A percentile compares a stretch with the other conserved stretches of the same genome.
phyloP scores from a whole-genome alignment of 2,113 vertebrate species.

The Cyanoderma ruficeps region DNA sequence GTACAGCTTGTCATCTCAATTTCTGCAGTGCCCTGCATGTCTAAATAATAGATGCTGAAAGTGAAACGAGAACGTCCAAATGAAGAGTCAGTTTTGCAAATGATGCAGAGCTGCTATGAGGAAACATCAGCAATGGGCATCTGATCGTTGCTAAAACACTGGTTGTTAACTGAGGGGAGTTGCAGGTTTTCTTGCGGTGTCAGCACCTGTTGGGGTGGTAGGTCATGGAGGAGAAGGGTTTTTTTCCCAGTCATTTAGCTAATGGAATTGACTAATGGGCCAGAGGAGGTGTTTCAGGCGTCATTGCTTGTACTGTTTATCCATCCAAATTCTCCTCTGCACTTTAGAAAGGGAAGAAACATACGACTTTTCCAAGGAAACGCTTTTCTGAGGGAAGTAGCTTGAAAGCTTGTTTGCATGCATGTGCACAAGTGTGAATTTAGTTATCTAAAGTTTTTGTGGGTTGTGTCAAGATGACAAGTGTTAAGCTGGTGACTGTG shows the following conservation, averaged over 20 bases:
- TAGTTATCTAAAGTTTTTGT: background rate
- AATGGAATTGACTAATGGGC: constrained; percentile 52
- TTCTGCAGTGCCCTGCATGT: background rate
- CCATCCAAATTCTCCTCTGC: background rate
- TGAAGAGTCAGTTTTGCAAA: constrained; percentile 2
- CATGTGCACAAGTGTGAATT: background rate
- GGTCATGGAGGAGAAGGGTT: background rate
- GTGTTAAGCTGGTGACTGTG: background rate
- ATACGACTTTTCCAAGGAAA: too few species aligned
- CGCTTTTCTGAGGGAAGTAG: background rate
- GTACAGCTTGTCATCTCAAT: background rate
- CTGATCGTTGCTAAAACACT: background rate
- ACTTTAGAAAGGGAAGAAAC: background rate
- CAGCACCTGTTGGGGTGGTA: background rate
- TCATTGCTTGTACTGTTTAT: background rate
- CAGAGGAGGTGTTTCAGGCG: background rate
- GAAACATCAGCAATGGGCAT: background rate
- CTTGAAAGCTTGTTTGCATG: background rate
- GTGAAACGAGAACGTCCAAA: constrained; percentile 6
- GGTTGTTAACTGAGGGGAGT: constrained; percentile 24
- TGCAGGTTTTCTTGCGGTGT: constrained; percentile 36
- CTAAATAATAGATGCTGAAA: constrained; percentile 64
- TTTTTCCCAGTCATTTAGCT: constrained; percentile 2
- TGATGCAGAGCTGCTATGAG: background rate
- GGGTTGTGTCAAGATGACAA: background rate